A percentile compares a stretch with the other conserved stretches of the same genome.
These are phyloP conservation scores for Diaphora mendica DNA, from an alignment of 2,888 invertebrate species.

Conservation along the genomic window DNA sequence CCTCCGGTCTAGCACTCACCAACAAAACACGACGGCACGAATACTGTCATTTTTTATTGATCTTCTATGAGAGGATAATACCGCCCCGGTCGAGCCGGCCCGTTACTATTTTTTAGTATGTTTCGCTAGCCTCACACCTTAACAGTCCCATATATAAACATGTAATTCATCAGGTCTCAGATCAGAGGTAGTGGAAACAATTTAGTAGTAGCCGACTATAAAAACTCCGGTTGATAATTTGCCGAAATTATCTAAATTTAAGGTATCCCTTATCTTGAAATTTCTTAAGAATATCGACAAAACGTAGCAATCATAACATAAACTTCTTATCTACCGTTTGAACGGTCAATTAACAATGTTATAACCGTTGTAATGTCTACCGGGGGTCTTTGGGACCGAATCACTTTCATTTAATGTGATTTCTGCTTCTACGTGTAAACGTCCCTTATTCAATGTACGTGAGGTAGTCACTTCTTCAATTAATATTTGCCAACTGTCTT, in stretches of 20 bases:
- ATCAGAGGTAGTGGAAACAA: no score
- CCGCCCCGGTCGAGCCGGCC: no score
- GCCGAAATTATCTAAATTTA: neutral
- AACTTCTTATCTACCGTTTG: conserved; percentile 45
- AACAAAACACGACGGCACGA: no score
- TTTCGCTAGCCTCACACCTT: no score
- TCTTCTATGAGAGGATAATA: no score
- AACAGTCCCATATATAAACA: no score
- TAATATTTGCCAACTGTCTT: conserved; percentile 14
- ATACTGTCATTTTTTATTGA: no score
- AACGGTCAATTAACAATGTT: conserved; percentile 55
- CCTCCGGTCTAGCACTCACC: no score
- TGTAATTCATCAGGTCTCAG: no score
- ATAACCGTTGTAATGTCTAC: conserved; percentile 31
- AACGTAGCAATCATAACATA: conserved; percentile 38
- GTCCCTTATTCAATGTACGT: conserved; percentile 28
- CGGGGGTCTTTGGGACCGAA: conserved; percentile 40
- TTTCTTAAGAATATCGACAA: conserved; percentile 31
- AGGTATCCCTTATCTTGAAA: conserved; percentile 28
- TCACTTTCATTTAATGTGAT: conserved; percentile 40
- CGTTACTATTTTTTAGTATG: no score
- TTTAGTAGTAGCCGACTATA: no score
- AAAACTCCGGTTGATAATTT: neutral
- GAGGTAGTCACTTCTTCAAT: conserved; percentile 30
- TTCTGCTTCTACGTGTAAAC: conserved; percentile 18